These are phyloP conservation scores for Masnerella sp. DNA, from an alignment of 2,888 invertebrate genomes.

Conservation along the genomic window DNA sequence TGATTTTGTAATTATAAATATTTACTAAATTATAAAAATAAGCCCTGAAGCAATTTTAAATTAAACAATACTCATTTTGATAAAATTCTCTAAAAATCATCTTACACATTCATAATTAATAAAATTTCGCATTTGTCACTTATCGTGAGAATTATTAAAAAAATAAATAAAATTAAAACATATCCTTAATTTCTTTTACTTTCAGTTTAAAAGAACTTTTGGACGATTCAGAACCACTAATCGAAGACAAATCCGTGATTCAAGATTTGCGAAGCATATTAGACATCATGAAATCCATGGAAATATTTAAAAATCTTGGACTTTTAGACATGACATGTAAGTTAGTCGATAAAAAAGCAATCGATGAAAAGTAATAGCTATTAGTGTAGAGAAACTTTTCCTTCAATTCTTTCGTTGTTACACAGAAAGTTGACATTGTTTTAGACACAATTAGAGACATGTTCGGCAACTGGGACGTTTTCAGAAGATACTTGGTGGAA, in stretches of 20 bases:
- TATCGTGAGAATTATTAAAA: no score
- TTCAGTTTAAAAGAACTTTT: slow-evolving; percentile 78
- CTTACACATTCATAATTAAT: no score
- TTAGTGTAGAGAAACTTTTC: no score
- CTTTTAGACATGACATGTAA: slow-evolving; percentile 79
- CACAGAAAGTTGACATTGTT: no score
- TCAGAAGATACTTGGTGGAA: slow-evolving; percentile 68
- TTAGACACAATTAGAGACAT: slow-evolving; percentile 71
- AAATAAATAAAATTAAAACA: neutral
- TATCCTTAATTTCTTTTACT: slow-evolving; percentile 2
- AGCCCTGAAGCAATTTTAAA: no score
- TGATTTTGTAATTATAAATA: no score
- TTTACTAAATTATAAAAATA: no score
- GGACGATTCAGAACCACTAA: slow-evolving; percentile 78
- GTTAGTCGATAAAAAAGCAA: slow-evolving; percentile 52
- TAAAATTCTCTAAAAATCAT: no score
- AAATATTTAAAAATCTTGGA: slow-evolving; percentile 78
- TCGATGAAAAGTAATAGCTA: no score
- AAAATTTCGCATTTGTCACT: no score
- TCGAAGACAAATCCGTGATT: slow-evolving; percentile 74
- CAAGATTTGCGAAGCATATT: slow-evolving; percentile 77
- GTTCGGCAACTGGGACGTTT: slow-evolving; percentile 73
- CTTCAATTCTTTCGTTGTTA: no score
- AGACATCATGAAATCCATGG: slow-evolving; percentile 77
- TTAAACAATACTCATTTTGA: no score